Percentiles rank a stretch among this genome's conserved stretches.
These are phyloP conservation scores for Drosophila nasuta DNA, from an alignment of 1,140 invertebrate genomes.

Conservation along the genomic window DNA sequence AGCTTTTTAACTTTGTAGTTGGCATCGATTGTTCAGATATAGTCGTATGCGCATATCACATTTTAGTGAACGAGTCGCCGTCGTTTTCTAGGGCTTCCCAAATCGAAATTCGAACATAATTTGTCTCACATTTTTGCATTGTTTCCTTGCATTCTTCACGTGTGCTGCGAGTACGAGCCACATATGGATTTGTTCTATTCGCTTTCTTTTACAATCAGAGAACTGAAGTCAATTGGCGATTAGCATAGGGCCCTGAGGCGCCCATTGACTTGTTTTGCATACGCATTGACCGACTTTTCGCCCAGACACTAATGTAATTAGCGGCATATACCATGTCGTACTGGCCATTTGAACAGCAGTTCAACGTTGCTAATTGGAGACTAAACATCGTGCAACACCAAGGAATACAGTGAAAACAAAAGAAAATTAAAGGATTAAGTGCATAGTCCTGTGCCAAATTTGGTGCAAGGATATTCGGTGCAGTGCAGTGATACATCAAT, in stretches of 20 bases:
- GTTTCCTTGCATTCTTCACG: slow-evolving; percentile 58
- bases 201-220: slow-evolving; percentile 44
- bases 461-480: slow-evolving; percentile 42
- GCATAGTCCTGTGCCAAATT: not conserved
- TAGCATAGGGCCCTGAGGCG: slow-evolving; percentile 47
- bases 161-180: slow-evolving; percentile 26
- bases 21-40: slow-evolving; percentile 8
- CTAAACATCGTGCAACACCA: slow-evolving; percentile 62
- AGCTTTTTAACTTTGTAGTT: not conserved
- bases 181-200: slow-evolving; percentile 1
- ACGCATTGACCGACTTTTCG: slow-evolving; percentile 81
- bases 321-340: slow-evolving; percentile 74
- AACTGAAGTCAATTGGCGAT: slow-evolving; percentile 67
- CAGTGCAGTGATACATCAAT: slow-evolving; percentile 41
- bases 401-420: slow-evolving; percentile 51
- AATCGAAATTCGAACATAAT: slow-evolving; percentile 74
- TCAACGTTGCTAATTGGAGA: slow-evolving; percentile 72
- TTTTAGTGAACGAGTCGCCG: slow-evolving; percentile 30
- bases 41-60: slow-evolving; percentile 3
- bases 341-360: slow-evolving; percentile 56
- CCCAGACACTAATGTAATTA: slow-evolving; percentile 81
- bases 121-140: slow-evolving; percentile 34
- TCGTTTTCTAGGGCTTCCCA: slow-evolving; percentile 55
- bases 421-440: slow-evolving; percentile 54
- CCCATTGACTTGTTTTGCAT: slow-evolving; percentile 72